Evolutionary conservation across 1,140 invertebrate genomes (phyloP), one percentile per base, ranked within the genome.

Genomic region (Nasonia vitripennis): DNA sequence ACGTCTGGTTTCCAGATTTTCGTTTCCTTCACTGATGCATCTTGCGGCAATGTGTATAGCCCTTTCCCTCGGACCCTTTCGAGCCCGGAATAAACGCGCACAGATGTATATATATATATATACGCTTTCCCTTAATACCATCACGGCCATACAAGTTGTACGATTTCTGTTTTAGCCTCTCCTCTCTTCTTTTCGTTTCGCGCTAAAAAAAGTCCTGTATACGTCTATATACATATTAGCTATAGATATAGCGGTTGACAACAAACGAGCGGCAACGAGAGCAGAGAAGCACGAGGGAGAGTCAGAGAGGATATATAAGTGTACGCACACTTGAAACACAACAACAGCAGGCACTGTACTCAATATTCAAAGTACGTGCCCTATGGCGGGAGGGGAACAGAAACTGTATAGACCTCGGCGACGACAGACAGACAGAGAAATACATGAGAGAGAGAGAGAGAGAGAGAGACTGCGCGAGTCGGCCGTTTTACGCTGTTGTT

Each of bases 1-100:
- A 71, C 75, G 77, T 84, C 67, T 85, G 78, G 48, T 81, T 81
- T 81, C 71, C 71, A 85, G 48, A 80, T 81, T 85, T 85, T 75
- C 37, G 70, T n/a, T 75, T 67, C 51, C 37, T 68, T 5, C 5
- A 23, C 0, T 11, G 4, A 20, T 23, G 23, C 83, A 84, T 84
- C 62, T 84, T 84, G 83, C 14, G 37, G 45, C 75, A 84, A 84
- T 79, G 45, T 78, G 83, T 73, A 14, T 73, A 14, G 70, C 70
- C 11, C n/a, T 45, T 67, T 67, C 62, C n/a, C 55, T n/a, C 55
- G 14, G n/a, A 67, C 55, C 55, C 55, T 67, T 67, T 67, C n/a
- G 41, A 41, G 0, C 41, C 41, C 6, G 7, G 2, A 78, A n/a
- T n/a, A n/a, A n/a, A n/a, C n/a, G n/a, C n/a, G n/a, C n/a, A n/a